These are phyloP conservation scores for Frankliniella intonsa DNA, from an alignment of 2,888 invertebrate species.

Conservation along the genomic window DNA sequence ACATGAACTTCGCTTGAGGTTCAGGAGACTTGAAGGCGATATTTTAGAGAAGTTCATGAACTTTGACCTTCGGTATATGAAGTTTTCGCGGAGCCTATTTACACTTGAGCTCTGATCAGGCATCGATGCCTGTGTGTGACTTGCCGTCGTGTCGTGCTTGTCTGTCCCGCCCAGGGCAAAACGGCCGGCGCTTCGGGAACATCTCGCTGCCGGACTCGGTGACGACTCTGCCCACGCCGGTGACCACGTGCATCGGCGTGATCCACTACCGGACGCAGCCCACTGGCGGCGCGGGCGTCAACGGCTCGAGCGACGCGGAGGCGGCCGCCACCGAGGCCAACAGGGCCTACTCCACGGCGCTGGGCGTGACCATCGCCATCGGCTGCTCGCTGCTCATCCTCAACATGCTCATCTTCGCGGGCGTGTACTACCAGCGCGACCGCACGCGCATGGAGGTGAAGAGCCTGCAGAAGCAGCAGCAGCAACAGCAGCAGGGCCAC, in stretches of 20 bases:
- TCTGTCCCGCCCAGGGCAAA: constrained; percentile 49
- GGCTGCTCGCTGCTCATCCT: constrained; percentile 75
- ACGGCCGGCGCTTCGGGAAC: constrained; percentile 42
- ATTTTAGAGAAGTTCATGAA: too few relatives aligned
- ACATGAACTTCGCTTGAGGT: too few relatives aligned
- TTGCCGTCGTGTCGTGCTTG: too few relatives aligned
- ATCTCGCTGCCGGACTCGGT: constrained; percentile 58
- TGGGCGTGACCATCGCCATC: constrained; percentile 74
- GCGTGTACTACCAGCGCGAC: constrained; percentile 76
- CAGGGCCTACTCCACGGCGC: constrained; percentile 68
- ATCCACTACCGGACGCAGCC: constrained; percentile 53
- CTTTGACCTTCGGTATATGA: too few relatives aligned
- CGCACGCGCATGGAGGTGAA: constrained; percentile 76
- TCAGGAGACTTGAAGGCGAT: too few relatives aligned
- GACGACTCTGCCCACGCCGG: constrained; percentile 64
- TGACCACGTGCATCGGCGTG: constrained; percentile 67
- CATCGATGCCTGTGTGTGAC: too few relatives aligned
- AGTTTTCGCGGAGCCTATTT: too few relatives aligned
- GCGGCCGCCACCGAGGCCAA: constrained; percentile 73
- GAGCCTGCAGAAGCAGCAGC: constrained; percentile 69
- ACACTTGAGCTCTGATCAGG: too few relatives aligned
- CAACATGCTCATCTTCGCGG: constrained; percentile 78
- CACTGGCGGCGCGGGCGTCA: constrained; percentile 52
- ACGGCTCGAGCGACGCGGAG: constrained; percentile 66
- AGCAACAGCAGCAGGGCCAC: constrained; percentile 47